These are phyloP conservation scores for Willowsia nigromaculata DNA, from an alignment of 2,888 invertebrate genomes.

Conservation along the genomic window DNA sequence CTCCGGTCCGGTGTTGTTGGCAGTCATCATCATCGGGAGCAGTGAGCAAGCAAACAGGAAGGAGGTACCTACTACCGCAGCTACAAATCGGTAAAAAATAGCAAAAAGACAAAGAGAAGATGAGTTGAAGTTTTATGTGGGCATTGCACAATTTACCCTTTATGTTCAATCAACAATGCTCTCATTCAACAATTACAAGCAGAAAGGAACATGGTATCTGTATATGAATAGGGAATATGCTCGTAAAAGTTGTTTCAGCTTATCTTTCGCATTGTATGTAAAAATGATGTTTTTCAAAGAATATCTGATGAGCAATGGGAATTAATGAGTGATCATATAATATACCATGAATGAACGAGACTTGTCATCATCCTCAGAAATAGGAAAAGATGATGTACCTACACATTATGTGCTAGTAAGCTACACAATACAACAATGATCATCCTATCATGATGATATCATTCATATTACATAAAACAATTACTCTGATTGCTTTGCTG, in stretches of 20 bases:
- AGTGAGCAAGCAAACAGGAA: slow-evolving; percentile 14
- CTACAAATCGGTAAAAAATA: slow-evolving; percentile 15
- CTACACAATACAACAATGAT: slow-evolving; percentile 1
- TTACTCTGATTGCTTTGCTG: slow-evolving; percentile 10
- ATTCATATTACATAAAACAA: slow-evolving; percentile 23
- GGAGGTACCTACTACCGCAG: neutral
- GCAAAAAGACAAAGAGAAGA: neutral
- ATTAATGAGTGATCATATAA: neutral
- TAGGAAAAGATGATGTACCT: slow-evolving; percentile 11
- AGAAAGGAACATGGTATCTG: neutral
- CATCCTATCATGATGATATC: neutral
- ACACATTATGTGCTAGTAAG: neutral
- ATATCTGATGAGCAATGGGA: slow-evolving; percentile 29
- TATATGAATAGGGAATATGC: neutral
- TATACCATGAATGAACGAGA: neutral
- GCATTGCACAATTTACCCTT: neutral
- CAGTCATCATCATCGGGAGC: neutral
- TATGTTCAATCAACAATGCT: neutral
- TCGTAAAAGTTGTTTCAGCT: neutral
- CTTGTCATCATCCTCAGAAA: neutral
- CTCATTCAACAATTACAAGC: neutral
- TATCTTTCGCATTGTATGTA: neutral
- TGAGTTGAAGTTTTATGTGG: neutral
- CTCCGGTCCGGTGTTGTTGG: neutral
- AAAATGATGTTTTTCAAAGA: neutral